Evolutionary conservation across 1,140 invertebrate genomes (phyloP).

Genomic region (Pentalonia nigronervosa): DNA sequence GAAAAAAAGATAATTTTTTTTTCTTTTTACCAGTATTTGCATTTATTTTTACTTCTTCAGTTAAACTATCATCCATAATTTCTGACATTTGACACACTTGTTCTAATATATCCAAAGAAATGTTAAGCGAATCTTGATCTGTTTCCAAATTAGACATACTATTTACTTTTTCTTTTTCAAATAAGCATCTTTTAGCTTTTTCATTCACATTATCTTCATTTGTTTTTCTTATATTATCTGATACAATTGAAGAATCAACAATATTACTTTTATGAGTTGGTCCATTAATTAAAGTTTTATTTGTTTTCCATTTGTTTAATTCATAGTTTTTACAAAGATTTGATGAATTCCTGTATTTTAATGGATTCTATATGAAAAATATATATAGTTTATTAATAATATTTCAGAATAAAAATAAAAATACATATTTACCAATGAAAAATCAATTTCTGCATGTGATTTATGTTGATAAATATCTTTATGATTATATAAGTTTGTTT

Average conservation of each 20-base stretch:
- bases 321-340: background rate
- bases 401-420: background rate
- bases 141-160: conserved; percentile 9
- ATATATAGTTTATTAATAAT: background rate
- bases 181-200: conserved; percentile 52
- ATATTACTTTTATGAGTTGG: background rate
- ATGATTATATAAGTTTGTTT: background rate
- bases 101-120: conserved; percentile 52
- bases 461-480: conserved; percentile 6
- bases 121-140: conserved; percentile 54
- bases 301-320: conserved; percentile 22
- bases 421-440: conserved; percentile 1
- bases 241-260: background rate
- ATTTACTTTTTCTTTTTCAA: background rate
- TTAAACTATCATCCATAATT: conserved; percentile 10
- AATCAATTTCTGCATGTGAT: background rate
- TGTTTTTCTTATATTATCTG: background rate
- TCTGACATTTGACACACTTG: conserved; percentile 54
- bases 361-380: conserved; percentile 25
- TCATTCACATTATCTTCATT: background rate
- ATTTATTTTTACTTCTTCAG: background rate
- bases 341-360: background rate
- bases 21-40: background rate
- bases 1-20: conserved; percentile 36
- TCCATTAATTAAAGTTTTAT: background rate